phyloP scores from a whole-genome alignment of 2,797 vertebrate genomes.

The Tenualosa thibaudeaui region DNA sequence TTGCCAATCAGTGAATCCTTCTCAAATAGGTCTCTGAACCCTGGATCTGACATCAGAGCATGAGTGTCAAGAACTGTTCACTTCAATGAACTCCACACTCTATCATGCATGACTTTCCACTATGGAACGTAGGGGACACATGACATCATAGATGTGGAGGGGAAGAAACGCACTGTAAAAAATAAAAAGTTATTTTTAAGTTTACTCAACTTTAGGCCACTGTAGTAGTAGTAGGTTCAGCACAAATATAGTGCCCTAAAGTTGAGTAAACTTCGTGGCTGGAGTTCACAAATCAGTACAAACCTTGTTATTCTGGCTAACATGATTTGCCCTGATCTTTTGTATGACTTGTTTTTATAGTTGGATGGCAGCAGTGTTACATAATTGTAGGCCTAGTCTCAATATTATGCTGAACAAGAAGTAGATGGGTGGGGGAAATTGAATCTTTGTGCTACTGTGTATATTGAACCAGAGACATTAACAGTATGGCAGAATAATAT shows the following conservation, averaged over 20 bases:
- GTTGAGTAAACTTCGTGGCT: too few relatives aligned
- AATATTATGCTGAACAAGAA: not conserved
- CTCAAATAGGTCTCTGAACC: not conserved
- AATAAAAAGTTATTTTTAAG: too few relatives aligned
- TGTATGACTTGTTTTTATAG: not conserved
- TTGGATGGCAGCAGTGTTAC: not conserved
- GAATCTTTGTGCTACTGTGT: too few relatives aligned
- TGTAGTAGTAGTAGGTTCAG: too few relatives aligned
- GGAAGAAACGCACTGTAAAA: too few relatives aligned
- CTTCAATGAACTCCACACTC: not conserved
- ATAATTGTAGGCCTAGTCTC: not conserved
- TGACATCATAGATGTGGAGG: not conserved
- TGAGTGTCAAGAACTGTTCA: not conserved
- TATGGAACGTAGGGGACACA: too few relatives aligned
- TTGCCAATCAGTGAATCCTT: not conserved
- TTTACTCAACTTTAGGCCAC: too few relatives aligned
- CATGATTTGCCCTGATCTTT: not conserved
- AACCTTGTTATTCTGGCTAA: not conserved
- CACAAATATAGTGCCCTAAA: too few relatives aligned
- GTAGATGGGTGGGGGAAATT: too few relatives aligned
- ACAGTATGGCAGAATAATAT: not conserved
- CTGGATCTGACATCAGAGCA: not conserved
- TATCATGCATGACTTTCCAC: too few relatives aligned
- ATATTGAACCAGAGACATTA: not conserved
- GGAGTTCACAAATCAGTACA: not conserved